phyloP scores from a whole-genome alignment of 2,113 vertebrate genomes.

The Podarcis muralis region DNA sequence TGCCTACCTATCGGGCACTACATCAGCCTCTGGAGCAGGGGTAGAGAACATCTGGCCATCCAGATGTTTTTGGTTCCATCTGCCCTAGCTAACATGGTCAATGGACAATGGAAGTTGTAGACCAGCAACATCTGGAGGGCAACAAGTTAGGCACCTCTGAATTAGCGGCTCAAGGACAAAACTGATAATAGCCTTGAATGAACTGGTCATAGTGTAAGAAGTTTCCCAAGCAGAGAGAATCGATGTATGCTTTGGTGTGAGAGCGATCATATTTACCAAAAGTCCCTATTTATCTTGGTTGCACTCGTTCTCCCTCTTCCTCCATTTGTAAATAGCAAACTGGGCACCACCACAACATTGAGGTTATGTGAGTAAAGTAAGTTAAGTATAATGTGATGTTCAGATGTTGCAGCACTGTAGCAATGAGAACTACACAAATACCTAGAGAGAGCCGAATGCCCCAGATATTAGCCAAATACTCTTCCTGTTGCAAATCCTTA shows the following conservation, averaged over 20 bases:
- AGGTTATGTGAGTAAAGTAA: not conserved
- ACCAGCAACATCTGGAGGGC: no score
- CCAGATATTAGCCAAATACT: not conserved
- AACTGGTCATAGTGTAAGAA: not conserved
- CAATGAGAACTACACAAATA: not conserved
- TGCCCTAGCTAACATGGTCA: no score
- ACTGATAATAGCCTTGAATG: not conserved
- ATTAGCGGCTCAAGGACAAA: not conserved
- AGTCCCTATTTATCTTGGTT: not conserved
- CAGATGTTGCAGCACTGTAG: not conserved
- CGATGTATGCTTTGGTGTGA: not conserved
- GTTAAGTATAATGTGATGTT: not conserved
- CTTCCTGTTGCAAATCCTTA: not conserved
- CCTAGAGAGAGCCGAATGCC: not conserved
- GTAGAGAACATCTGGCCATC: no score
- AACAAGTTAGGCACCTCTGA: no score
- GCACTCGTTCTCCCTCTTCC: not conserved
- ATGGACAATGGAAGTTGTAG: no score
- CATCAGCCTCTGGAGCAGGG: not conserved
- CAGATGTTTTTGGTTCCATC: no score
- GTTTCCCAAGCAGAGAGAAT: not conserved
- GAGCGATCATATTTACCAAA: not conserved
- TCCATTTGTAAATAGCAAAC: not conserved
- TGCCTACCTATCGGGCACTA: not conserved
- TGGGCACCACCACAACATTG: not conserved